Conservation (phyloP, 2,888 invertebrate species). For the Bombyx huttoni region DNA sequence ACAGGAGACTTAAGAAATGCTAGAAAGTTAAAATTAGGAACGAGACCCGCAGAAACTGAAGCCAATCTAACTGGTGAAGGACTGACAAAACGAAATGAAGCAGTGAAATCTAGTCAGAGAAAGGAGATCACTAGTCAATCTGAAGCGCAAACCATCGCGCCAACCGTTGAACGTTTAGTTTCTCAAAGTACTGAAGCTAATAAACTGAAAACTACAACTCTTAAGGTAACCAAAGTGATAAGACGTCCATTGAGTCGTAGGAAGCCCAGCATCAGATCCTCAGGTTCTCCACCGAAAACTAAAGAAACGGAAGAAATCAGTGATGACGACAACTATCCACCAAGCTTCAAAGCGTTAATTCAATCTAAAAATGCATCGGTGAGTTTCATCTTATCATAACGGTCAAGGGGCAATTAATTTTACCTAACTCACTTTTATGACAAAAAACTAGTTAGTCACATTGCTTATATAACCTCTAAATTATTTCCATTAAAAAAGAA, state of each 20-base stretch:
- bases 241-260: slow-evolving; percentile 38
- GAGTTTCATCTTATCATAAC: slow-evolving; percentile 17
- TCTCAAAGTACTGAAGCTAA: slow-evolving; percentile 35
- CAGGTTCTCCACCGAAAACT: slow-evolving; percentile 19
- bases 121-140: slow-evolving; percentile 49
- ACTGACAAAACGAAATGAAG: slow-evolving; percentile 33
- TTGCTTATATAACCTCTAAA: not conserved
- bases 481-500: not conserved
- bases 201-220: slow-evolving; percentile 29
- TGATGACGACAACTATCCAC: slow-evolving; percentile 77
- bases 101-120: slow-evolving; percentile 51
- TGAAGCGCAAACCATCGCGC: slow-evolving; percentile 25
- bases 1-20: slow-evolving; percentile 37
- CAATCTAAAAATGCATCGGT: slow-evolving; percentile 73
- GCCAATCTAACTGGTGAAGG: slow-evolving; percentile 55
- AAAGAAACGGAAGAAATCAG: slow-evolving; percentile 62
- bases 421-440: not conserved
- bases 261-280: slow-evolving; percentile 28
- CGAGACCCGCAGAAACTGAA: slow-evolving; percentile 44
- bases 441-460: not conserved
- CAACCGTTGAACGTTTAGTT: slow-evolving; percentile 25
- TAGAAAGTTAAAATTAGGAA: slow-evolving; percentile 47
- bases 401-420: not conserved
- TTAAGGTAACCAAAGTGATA: slow-evolving; percentile 38
- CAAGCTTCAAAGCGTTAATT: slow-evolving; percentile 75